phyloP scores from a whole-genome alignment of 2,888 invertebrate genomes.

The Spisula subtruncata region DNA sequence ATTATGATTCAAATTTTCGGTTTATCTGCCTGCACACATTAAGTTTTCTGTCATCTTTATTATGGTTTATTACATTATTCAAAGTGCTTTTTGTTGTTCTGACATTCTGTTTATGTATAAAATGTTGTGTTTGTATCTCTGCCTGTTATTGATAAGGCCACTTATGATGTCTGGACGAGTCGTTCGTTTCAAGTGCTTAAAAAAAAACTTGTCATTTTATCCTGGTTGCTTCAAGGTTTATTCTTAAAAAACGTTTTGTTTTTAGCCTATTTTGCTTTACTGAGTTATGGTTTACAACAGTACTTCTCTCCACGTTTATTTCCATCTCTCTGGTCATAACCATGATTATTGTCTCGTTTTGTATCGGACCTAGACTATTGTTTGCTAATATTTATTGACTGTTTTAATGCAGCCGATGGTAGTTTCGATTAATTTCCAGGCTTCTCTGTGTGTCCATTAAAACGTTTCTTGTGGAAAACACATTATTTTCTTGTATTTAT shows the following conservation, averaged over 20 bases:
- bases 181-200: neutral
- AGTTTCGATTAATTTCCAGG: neutral
- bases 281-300: neutral
- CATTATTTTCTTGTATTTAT: neutral
- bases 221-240: neutral
- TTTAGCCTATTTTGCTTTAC: neutral
- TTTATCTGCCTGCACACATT: neutral
- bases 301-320: neutral
- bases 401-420: neutral
- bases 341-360: neutral
- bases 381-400: neutral
- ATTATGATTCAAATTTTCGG: conserved; percentile 3
- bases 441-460: neutral
- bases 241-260: neutral
- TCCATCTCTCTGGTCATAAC: neutral
- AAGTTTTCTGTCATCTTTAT: conserved; percentile 28
- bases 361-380: neutral
- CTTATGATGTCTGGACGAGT: conserved; percentile 6
- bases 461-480: neutral
- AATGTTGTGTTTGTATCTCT: neutral
- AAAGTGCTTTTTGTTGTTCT: conserved; percentile 16
- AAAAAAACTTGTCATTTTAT: neutral
- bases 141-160: neutral
- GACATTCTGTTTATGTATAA: conserved; percentile 24
- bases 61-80: neutral